phyloP scores from a whole-genome alignment of 2,113 vertebrate genomes.

The Ursus arctos region DNA sequence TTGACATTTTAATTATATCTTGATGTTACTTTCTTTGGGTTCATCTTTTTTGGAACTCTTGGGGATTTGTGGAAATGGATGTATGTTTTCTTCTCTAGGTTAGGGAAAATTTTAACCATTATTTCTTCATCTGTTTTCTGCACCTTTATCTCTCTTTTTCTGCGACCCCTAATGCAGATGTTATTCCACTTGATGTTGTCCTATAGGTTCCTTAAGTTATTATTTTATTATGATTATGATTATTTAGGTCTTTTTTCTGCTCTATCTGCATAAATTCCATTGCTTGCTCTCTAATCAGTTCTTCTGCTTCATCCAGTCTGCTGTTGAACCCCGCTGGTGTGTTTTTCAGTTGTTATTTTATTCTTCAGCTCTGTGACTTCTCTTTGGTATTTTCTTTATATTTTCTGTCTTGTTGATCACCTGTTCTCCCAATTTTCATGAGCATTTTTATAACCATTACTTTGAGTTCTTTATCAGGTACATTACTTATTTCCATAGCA shows the following conservation, averaged over 20 bases:
- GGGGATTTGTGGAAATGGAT: not conserved
- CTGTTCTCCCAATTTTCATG: not conserved
- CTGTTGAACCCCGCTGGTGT: not conserved
- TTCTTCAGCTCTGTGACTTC: not conserved
- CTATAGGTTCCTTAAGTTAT: not conserved
- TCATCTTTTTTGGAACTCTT: not conserved
- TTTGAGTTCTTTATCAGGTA: not conserved
- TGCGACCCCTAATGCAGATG: not conserved
- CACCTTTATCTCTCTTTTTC: not conserved
- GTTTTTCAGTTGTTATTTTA: not conserved
- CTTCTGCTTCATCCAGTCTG: not conserved
- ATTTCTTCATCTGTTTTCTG: not conserved
- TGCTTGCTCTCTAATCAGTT: not conserved
- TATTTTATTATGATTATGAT: not conserved
- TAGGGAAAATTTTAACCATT: not conserved
- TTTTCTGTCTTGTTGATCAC: not conserved
- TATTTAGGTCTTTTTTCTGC: not conserved
- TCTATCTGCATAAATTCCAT: not conserved
- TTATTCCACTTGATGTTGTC: not conserved
- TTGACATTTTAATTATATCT: not conserved
- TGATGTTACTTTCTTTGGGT: not conserved
- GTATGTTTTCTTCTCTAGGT: not conserved
- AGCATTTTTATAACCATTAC: not conserved
- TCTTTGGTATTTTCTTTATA: not conserved
- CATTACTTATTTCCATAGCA: not conserved